These are phyloP conservation scores for Acrocephalus scirpaceus DNA, from an alignment of 2,797 vertebrate species.

Conservation along the genomic window DNA sequence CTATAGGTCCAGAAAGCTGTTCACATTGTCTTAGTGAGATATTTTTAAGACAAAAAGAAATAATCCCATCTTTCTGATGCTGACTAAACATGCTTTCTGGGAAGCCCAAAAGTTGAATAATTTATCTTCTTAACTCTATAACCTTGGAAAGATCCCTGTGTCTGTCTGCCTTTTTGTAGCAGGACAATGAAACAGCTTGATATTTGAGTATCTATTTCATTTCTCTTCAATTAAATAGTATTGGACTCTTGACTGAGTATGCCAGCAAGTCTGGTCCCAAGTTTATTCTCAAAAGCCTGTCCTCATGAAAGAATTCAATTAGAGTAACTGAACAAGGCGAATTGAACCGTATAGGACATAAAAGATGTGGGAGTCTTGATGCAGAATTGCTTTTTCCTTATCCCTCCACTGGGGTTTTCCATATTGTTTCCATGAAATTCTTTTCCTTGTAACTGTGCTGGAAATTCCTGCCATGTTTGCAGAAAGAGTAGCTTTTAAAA, in stretches of 20 bases:
- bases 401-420: background rate
- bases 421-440: background rate
- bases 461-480: background rate
- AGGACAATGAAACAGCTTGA: background rate
- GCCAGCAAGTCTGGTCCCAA: background rate
- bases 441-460: background rate
- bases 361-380: background rate
- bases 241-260: background rate
- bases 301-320: constrained; percentile 20
- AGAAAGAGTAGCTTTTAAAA: background rate
- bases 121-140: background rate
- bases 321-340: background rate
- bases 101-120: background rate
- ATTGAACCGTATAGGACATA: background rate
- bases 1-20: background rate
- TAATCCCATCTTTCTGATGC: background rate
- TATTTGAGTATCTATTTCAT: constrained; percentile 26
- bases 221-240: background rate
- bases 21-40: background rate
- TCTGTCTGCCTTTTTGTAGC: background rate
- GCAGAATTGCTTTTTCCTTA: background rate
- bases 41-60: background rate
- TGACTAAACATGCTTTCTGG: background rate
- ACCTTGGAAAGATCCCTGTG: background rate
- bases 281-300: constrained; percentile 28